A percentile compares a stretch with the other conserved stretches of the same genome.
phyloP scores from a whole-genome alignment of 2,113 vertebrate species.

The Cyprinus carpio region DNA sequence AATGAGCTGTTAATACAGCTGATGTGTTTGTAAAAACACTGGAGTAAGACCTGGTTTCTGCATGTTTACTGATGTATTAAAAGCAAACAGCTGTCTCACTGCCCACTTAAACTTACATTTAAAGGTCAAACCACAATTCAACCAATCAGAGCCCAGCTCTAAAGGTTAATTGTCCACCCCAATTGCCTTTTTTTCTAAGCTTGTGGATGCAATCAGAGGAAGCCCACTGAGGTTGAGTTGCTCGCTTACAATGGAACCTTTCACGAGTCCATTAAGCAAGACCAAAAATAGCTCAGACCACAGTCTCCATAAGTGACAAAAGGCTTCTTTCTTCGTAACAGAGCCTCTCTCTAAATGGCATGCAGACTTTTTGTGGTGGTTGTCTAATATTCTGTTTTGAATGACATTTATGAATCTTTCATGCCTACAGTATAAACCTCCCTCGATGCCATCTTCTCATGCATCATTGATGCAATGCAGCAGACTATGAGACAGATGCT shows the following conservation, averaged over 20 bases:
- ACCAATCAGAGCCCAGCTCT: background rate
- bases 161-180: conserved; percentile 37
- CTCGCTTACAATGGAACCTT: conserved; percentile 17
- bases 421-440: conserved; percentile 50
- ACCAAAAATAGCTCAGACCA: background rate
- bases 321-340: background rate
- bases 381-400: conserved; percentile 42
- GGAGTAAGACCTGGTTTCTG: conserved; percentile 19
- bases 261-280: conserved; percentile 18
- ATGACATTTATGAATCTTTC: conserved; percentile 60
- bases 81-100: conserved; percentile 38
- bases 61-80: conserved; percentile 35
- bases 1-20: conserved; percentile 35
- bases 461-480: conserved; percentile 54
- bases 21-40: conserved; percentile 36
- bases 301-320: conserved; percentile 32
- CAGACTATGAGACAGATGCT: conserved; percentile 49
- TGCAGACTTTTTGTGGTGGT: conserved; percentile 10
- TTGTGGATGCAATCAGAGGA: conserved; percentile 31
- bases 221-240: conserved; percentile 7
- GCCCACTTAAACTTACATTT: conserved; percentile 15
- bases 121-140: conserved; percentile 36
- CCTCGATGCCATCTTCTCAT: conserved; percentile 46
- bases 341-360: conserved; percentile 22
- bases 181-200: conserved; percentile 3